A percentile compares a stretch with the other conserved stretches of the same genome.
Evolutionary conservation across 2,113 vertebrate species (phyloP).

Genomic region (Alligator mississippiensis): DNA sequence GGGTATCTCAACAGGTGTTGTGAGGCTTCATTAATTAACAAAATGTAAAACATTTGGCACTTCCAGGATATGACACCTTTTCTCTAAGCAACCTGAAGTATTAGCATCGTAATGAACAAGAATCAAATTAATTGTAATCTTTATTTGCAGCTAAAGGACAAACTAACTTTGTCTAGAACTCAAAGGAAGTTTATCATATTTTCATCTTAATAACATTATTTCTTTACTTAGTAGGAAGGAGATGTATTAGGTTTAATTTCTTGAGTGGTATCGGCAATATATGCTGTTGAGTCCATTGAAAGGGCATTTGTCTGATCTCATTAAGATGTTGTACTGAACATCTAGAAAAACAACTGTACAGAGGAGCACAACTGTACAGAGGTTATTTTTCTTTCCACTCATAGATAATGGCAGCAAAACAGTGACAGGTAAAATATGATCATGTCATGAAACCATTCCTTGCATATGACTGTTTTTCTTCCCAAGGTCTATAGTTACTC

Average conservation of each 20-base stretch:
- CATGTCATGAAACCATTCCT: neutral
- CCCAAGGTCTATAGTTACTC: neutral
- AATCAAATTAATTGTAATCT: neutral
- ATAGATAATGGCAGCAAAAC: neutral
- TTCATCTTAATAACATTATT: neutral
- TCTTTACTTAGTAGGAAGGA: neutral
- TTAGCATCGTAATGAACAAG: slow-evolving; percentile 2
- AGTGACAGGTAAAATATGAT: neutral
- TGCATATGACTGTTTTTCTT: neutral
- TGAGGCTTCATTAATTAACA: slow-evolving; percentile 10
- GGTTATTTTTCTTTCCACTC: neutral
- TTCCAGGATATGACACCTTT: neutral
- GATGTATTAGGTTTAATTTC: neutral
- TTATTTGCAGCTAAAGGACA: neutral
- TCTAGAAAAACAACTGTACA: neutral
- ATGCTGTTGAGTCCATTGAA: neutral
- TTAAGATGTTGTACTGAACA: neutral
- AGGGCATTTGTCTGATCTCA: neutral
- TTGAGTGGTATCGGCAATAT: neutral
- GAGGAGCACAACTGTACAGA: neutral
- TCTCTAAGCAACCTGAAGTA: neutral
- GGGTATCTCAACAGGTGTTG: neutral
- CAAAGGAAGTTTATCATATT: neutral
- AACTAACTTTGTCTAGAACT: neutral
- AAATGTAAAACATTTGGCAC: neutral